Percentiles rank a stretch among this genome's conserved stretches.
These are phyloP conservation scores for Nematostella vectensis DNA, from an alignment of 92 coral and sea anemone species.

Conservation along the genomic window DNA sequence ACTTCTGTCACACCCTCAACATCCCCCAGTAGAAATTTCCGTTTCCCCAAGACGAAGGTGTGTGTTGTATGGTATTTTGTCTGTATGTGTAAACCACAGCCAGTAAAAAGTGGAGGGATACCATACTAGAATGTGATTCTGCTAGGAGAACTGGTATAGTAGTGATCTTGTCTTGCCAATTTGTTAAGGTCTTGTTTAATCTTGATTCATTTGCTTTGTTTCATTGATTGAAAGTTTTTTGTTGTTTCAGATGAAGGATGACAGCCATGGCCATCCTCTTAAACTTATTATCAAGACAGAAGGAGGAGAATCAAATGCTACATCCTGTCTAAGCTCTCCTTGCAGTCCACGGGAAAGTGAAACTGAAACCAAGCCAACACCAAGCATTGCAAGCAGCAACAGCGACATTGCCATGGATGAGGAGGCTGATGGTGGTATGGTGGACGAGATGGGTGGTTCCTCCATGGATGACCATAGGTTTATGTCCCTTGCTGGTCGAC, in stretches of 20 bases:
- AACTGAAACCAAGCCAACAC: constrained; percentile 45
- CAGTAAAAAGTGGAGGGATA: too few relatives aligned
- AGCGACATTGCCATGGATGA: constrained; percentile 56
- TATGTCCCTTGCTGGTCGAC: constrained; percentile 27
- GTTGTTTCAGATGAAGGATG: constrained; percentile 18
- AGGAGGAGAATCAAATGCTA: constrained; percentile 42
- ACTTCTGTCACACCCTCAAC: constrained; percentile 46
- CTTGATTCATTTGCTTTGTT: too few relatives aligned
- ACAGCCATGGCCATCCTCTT: constrained; percentile 18
- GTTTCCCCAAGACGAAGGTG: constrained; percentile 34
- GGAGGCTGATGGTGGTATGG: constrained; percentile 16
- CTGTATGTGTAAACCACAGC: too few relatives aligned
- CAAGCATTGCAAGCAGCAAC: constrained; percentile 64
- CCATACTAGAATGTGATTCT: too few relatives aligned
- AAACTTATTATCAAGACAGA: constrained; percentile 32
- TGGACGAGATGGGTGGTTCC: constrained; percentile 21
- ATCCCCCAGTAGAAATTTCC: constrained; percentile 66
- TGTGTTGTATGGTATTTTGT: constrained; percentile 4
- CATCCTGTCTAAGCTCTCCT: constrained; percentile 69
- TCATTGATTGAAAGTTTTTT: too few relatives aligned
- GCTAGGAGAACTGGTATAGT: too few relatives aligned
- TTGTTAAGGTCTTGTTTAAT: too few relatives aligned
- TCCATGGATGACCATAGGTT: constrained; percentile 2
- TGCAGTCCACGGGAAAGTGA: constrained; percentile 68
- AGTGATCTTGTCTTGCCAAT: background rate